Base-by-base conservation (phyloP, 2,888 invertebrate species). In the Lathronympha strigana region DNA sequence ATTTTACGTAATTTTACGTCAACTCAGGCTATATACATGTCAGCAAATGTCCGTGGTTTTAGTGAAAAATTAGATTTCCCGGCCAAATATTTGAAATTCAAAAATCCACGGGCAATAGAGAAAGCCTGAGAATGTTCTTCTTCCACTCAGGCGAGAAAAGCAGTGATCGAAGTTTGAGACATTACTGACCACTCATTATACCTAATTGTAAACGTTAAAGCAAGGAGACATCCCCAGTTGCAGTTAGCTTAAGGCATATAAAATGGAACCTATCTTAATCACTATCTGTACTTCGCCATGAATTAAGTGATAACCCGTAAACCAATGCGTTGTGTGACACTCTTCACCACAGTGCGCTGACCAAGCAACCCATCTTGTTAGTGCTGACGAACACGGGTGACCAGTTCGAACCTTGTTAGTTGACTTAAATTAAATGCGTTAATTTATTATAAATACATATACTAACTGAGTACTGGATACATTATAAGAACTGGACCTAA, bases 311-410 rank as follows among this genome's bases (percentile, higher is more conserved):
- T 13, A 23, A 49, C 49, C 58, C 57, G 38, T 31, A 36, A 5
- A 75, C 70, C 69, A 69, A 70, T 60, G 66, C 25, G 28, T 45
- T 68, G 69, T 69, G 69, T 67, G 68, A 64, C 61, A 47, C 66
- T 54, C 31, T 61, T 63, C 63, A 68, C 68, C 69, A 66, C 73
- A 72, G 78, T 77, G 79, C 76, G 53, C 68, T 72, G 54, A 49
- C 61, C 72, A 71, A 68, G 76, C 77, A 80, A 82, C 79, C 83
- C 82, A 67, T 58, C 70, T 70, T 70, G 72, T 78, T 78, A 78
- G 75, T 76, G 74, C 74, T 25, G 61, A 67, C 64, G 51, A 60
- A 69, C 70, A 66, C 67, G 21, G n/a, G 55, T 33, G 58, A 45
- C 36, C 60, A 40, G 54, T 60, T 47, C 60, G 47, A 55, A 45